Evolutionary conservation across 2,113 vertebrate genomes (phyloP).

Genomic region (Urocitellus parryii): DNA sequence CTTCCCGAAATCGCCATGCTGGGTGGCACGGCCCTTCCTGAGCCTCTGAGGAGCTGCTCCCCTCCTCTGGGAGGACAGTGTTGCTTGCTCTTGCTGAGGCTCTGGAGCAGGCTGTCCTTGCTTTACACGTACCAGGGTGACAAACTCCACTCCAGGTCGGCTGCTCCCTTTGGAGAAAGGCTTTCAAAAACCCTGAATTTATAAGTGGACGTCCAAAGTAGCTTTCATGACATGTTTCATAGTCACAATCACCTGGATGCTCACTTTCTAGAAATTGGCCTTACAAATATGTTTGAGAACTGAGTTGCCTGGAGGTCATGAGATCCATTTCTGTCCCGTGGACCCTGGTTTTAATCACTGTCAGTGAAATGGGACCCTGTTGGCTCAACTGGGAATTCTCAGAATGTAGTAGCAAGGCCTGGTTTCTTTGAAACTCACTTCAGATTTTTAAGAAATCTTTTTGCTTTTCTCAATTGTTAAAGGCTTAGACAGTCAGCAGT

Average conservation of each 20-base stretch:
- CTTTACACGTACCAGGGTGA: neutral
- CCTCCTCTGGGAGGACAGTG: neutral
- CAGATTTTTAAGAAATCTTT: neutral
- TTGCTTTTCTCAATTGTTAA: neutral
- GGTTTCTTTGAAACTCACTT: neutral
- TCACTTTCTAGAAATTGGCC: neutral
- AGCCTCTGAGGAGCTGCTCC: neutral
- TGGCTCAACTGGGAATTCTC: neutral
- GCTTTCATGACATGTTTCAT: neutral
- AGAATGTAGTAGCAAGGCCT: neutral
- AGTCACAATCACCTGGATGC: neutral
- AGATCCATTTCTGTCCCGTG: neutral
- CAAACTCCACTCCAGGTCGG: neutral
- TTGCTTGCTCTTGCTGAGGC: neutral
- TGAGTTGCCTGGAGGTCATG: neutral
- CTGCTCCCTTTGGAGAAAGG: neutral
- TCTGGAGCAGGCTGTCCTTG: neutral
- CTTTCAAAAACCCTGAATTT: neutral
- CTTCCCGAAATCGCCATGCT: fast-evolving
- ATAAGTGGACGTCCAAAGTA: neutral
- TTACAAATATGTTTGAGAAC: neutral
- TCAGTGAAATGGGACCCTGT: neutral
- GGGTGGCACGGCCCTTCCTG: neutral
- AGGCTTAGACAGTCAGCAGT: neutral
- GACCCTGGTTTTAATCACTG: neutral